phyloP scores from a whole-genome alignment of 2,888 invertebrate genomes.

The Arge pagana region DNA sequence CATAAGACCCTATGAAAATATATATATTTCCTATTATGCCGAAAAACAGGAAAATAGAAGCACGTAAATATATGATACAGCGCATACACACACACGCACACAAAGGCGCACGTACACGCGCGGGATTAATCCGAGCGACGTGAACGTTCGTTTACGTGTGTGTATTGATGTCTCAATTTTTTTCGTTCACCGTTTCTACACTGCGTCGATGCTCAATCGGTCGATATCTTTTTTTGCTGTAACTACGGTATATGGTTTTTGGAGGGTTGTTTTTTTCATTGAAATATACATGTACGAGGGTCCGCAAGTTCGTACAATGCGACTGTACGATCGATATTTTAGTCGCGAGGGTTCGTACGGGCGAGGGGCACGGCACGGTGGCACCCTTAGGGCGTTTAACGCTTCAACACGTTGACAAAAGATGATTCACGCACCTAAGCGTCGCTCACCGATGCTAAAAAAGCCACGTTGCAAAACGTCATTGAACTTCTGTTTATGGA shows the following conservation, averaged over 20 bases:
- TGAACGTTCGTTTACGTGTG: too few species aligned
- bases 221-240: too few species aligned
- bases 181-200: too few species aligned
- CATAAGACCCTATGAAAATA: too few species aligned
- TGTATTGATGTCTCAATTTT: too few species aligned
- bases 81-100: too few species aligned
- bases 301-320: conserved; percentile 4
- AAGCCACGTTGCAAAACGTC: conserved; percentile 23
- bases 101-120: too few species aligned
- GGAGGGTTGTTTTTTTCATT: neutral
- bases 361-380: neutral
- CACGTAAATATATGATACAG: too few species aligned
- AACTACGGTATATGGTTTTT: neutral
- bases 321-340: conserved; percentile 17
- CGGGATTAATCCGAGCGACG: too few species aligned
- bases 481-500: conserved; percentile 23
- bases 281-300: neutral
- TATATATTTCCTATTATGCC: too few species aligned
- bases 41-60: too few species aligned
- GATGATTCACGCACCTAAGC: conserved; percentile 10
- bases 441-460: neutral
- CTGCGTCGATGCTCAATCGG: too few species aligned
- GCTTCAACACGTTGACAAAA: conserved; percentile 15
- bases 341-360: neutral
- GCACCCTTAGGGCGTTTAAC: conserved; percentile 19